Base-by-base conservation (phyloP, 2,797 vertebrate species). In the Pempheris klunzingeri region DNA sequence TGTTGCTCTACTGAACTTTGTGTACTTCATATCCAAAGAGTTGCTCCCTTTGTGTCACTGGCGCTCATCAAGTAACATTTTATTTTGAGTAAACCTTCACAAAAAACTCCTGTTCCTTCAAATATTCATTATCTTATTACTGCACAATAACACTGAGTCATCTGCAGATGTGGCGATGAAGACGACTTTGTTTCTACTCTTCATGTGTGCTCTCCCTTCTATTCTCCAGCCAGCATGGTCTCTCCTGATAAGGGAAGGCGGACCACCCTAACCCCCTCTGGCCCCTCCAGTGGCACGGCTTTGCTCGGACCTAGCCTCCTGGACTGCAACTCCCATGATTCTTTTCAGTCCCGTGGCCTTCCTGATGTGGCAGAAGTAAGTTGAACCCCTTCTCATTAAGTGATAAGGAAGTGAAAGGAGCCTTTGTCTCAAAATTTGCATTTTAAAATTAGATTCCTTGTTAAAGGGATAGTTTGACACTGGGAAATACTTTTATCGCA, bases 261-360 rank as follows among this genome's bases (percentile, higher is more conserved):
- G 85, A 96, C 93, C 92, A 87, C 96, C 78, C 95, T 97, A 1
- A 93, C 96, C 36, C 92, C 96, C 1, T 79, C 88, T 8, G 96
- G 97, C 57, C 94, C 94, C 83, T 94, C 95, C 68, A 98, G 97
- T 20, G 96, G 96, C 84, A 98, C 97, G 2, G 97, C 97, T 61
- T 90, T 99, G 72, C 94, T 99, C 52, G 97, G 97, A 34, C 97
- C 98, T 24, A 98, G 97, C 89, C 93, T 99, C 59, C 94, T 99
- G 84, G 98, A 99, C 89, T 97, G 97, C 86, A 99, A 98, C 92
- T 99, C 98, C 0, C 95, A 98, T 66, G 98, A 99, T 88, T 99
- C 98, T 39, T 99, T 99, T 85, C 97, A 97, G 76, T 97, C 98
- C 1, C 95, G 98, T 11, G 97, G 97, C 63, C 93, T 99, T 88